Evolutionary conservation across 2,888 invertebrate species (phyloP).

Genomic region (Temnothorax unifasciatus): DNA sequence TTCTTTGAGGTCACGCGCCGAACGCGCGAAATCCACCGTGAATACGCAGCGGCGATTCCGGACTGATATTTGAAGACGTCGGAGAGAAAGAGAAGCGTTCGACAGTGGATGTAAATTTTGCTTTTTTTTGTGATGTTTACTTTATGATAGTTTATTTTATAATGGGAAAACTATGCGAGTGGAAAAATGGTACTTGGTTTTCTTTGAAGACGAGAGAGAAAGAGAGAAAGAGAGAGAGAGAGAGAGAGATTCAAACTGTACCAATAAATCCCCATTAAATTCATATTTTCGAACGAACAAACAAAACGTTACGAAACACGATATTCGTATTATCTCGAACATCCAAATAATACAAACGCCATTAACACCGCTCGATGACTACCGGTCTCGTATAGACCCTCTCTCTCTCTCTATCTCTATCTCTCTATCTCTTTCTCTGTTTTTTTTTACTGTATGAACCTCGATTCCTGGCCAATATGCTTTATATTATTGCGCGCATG

Average conservation of each 20-base stretch:
- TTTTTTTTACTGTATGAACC: neutral
- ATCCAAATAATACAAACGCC: conserved; percentile 24
- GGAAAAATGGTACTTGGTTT: neutral
- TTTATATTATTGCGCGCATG: conserved; percentile 49
- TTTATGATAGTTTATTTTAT: neutral
- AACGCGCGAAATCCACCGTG: neutral
- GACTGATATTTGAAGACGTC: neutral
- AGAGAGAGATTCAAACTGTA: neutral
- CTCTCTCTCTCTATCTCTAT: neutral
- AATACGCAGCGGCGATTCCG: neutral
- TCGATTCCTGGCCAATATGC: conserved; percentile 13
- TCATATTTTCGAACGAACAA: neutral
- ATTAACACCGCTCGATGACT: neutral
- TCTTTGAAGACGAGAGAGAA: neutral
- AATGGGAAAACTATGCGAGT: neutral
- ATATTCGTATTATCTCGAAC: conserved; percentile 14
- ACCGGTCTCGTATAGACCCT: neutral
- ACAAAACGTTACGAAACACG: conserved; percentile 12
- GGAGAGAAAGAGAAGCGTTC: conserved; percentile 1
- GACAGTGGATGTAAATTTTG: neutral
- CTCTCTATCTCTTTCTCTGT: neutral
- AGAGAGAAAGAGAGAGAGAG: neutral
- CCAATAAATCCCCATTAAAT: neutral
- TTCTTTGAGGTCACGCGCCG: neutral
- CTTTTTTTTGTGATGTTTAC: neutral